phyloP scores from a whole-genome alignment of 2,797 vertebrate genomes.

The Dromococcyx pavoninus region DNA sequence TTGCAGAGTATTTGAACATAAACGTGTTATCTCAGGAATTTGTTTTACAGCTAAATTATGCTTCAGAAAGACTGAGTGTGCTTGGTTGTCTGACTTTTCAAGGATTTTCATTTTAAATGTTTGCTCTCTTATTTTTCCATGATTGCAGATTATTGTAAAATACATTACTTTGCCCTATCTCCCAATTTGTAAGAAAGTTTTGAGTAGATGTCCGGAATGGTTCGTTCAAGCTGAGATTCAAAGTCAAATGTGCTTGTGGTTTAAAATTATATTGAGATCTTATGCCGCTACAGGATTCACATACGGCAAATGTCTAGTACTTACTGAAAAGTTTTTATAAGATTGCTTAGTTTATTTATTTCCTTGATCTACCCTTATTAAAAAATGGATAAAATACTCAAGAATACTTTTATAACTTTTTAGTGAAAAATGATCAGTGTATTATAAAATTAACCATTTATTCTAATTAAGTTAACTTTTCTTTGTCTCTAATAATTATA shows the following conservation, averaged over 20 bases:
- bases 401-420: background rate
- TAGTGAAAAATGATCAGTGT: background rate
- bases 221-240: background rate
- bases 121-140: background rate
- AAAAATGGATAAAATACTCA: background rate
- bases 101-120: background rate
- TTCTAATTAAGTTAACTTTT: slow-evolving; percentile 4
- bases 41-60: background rate
- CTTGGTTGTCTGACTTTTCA: background rate
- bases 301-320: background rate
- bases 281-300: background rate
- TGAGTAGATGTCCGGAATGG: background rate
- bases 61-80: background rate
- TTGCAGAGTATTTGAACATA: background rate
- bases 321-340: background rate
- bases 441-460: background rate
- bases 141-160: background rate
- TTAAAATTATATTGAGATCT: background rate
- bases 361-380: background rate
- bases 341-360: background rate
- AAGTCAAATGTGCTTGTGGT: background rate
- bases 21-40: background rate
- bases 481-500: slow-evolving; percentile 14
- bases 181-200: background rate
- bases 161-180: background rate